These are phyloP conservation scores for Musca vetustissima DNA, from an alignment of 1,140 invertebrate genomes.

Conservation along the genomic window DNA sequence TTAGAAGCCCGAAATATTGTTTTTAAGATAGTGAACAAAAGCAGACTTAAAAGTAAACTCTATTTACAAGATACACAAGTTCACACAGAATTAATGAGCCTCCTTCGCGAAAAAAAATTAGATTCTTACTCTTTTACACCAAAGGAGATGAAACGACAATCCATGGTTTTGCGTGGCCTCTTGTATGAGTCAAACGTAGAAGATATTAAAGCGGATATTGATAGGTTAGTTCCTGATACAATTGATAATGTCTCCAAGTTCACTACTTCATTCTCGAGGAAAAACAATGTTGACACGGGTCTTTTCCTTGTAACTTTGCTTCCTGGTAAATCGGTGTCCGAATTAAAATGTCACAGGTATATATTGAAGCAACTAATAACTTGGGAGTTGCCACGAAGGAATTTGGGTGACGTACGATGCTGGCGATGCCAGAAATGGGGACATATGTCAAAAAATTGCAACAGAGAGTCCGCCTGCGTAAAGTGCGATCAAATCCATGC, in stretches of 20 bases:
- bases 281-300: not conserved
- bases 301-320: not conserved
- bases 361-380: not conserved
- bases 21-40: constrained; percentile 1
- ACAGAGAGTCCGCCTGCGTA: not conserved
- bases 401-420: not conserved
- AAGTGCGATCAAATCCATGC: not conserved
- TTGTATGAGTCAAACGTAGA: not conserved
- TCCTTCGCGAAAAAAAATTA: not conserved
- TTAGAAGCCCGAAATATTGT: not conserved
- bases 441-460: not conserved
- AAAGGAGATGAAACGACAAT: not conserved
- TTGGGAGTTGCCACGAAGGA: not conserved
- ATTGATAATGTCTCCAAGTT: not conserved
- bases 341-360: not conserved
- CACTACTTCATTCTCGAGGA: not conserved
- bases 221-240: not conserved
- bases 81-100: not conserved
- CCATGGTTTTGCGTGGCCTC: not conserved
- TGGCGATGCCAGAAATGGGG: not conserved
- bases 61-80: not conserved
- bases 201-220: no score
- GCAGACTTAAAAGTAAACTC: not conserved
- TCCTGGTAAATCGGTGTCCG: no score
- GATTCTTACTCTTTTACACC: not conserved